Evolutionary conservation across 2,113 vertebrate genomes (phyloP).

Genomic region (Psilopsiagon aymara): DNA sequence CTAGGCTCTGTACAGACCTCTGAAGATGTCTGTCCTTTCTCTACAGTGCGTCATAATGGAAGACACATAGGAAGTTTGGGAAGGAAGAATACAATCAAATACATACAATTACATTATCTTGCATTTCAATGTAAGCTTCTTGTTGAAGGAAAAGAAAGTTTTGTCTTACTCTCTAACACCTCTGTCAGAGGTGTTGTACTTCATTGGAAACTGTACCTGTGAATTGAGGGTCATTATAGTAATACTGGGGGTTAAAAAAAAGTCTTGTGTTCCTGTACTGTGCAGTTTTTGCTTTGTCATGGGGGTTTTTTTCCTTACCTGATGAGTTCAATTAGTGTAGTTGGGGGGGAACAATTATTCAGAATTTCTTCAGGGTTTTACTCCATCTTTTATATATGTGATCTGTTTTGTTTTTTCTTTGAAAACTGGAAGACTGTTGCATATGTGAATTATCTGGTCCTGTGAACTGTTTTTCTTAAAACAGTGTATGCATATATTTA

Average conservation of each 20-base stretch:
- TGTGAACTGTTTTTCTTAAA: neutral
- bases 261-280: neutral
- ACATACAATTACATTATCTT: neutral
- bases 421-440: neutral
- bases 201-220: neutral
- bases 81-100: neutral
- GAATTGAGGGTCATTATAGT: neutral
- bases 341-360: neutral
- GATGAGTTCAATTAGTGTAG: neutral
- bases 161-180: neutral
- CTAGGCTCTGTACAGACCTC: neutral
- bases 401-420: neutral
- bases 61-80: neutral
- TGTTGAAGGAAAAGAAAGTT: neutral
- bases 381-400: neutral
- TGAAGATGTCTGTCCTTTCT: neutral
- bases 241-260: rapidly evolving
- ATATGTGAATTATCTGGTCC: neutral
- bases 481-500: neutral
- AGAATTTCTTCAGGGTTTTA: neutral
- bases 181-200: neutral
- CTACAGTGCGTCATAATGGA: neutral
- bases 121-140: neutral
- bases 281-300: neutral
- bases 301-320: neutral